Evolutionary conservation across 1,140 invertebrate species (phyloP), one percentile per base, ranked within the genome.

Genomic region (Temnothorax longispinosus): DNA sequence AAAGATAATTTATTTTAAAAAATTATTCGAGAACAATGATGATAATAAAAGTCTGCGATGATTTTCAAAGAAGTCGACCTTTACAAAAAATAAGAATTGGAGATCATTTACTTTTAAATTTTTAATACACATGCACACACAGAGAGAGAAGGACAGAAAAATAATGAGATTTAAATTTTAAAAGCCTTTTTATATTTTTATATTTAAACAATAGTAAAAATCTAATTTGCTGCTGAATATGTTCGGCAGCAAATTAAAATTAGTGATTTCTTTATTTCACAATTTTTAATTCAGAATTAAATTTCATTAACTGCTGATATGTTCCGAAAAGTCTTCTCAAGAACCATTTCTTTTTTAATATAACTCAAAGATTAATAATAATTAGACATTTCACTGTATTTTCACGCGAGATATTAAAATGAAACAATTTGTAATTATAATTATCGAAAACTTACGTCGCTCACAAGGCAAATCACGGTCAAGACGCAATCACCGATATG

Each of bases 101-200:
- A 41, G 18, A 38, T 65, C n/a, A 64, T 38, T 38, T 27, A 47
- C n/a, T 13, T 69, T 4, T n/a, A 54, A 69, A 69, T 69, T 41
- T 69, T 69, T 47, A 65, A 65, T 41, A 47, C 10, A n/a, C 38
- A 50, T 5, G 8, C 50, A 18, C 0, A 52, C 15, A 52, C 0
- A 52, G 15, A 52, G 15, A 52, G 13, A 50, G 3, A 50, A 6
- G 6, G 3, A 50, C 0, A 50, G 44, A 13, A 13, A 50, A 13
- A 50, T n/a, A n/a, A n/a, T n/a, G n/a, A n/a, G 5, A 69, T 27
- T 44, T 35, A n/a, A 72, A 72, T 72, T 35, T 72, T 32, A 47
- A 32, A 35, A 18, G 1, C 27, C 18, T 35, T 50, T 8, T 72
- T 71, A 15, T 4, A 50, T 35, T 18, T 52, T 3, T 71, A 15